Conservation (phyloP, 2,113 vertebrate genomes). For the Bufo gargarizans region DNA sequence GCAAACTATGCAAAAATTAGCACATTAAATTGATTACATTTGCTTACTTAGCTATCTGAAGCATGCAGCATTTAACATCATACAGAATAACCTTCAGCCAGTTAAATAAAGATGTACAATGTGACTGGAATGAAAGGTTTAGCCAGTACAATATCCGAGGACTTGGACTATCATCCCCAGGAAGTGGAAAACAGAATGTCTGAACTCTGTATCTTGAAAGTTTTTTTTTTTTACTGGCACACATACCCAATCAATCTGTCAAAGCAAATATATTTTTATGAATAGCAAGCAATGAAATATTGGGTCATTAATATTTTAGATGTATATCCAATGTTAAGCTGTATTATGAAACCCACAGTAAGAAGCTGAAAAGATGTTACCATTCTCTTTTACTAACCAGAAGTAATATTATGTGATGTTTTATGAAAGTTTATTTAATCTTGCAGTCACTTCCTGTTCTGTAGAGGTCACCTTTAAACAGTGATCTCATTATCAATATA, state of each 20-base stretch:
- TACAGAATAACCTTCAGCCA: neutral
- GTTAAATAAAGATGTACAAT: conserved; percentile 23
- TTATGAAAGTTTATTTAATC: too few relatives aligned
- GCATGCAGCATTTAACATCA: conserved; percentile 1
- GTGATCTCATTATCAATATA: too few relatives aligned
- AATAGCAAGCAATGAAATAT: neutral
- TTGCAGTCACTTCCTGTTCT: too few relatives aligned
- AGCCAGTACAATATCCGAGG: neutral
- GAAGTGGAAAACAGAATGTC: neutral
- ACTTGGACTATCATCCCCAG: neutral
- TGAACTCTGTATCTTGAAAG: neutral
- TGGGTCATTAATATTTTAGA: neutral
- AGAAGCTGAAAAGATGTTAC: neutral
- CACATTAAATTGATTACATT: conserved; percentile 15
- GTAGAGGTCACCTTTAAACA: too few relatives aligned
- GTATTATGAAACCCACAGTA: neutral
- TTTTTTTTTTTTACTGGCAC: neutral
- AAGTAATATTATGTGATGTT: neutral
- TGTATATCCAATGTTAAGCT: neutral
- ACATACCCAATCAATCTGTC: neutral
- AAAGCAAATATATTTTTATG: neutral
- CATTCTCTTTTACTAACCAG: neutral
- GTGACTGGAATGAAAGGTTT: neutral
- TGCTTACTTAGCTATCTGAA: conserved; percentile 20
- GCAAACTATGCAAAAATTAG: conserved; percentile 1